Conservation (phyloP, 2,797 vertebrate species). For the Scyliorhinus canicula region DNA sequence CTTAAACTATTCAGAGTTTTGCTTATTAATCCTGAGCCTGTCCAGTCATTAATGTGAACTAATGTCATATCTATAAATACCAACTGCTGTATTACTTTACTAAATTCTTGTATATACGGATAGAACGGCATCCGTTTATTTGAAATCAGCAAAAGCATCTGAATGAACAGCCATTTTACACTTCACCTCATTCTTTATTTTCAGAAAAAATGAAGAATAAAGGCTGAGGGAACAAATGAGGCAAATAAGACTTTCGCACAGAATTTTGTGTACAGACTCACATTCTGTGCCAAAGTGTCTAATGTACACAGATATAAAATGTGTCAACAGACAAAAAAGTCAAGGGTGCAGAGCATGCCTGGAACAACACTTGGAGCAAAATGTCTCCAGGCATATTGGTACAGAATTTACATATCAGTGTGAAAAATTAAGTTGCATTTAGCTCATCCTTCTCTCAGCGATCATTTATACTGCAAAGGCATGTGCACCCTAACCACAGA, state of each 20-base stretch:
- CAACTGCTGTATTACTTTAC: not conserved
- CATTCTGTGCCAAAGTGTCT: not conserved
- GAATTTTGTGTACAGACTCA: conserved; percentile 4
- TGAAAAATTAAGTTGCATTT: not conserved
- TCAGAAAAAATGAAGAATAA: not conserved
- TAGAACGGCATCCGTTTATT: not conserved
- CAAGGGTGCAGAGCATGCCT: not conserved
- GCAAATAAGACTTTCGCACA: not conserved
- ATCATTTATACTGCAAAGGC: not conserved
- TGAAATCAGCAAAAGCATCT: not conserved
- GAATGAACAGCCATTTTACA: not conserved
- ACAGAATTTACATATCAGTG: not conserved
- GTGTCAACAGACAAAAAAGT: not conserved
- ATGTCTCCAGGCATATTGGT: not conserved
- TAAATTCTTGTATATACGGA: not conserved
- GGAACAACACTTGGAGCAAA: not conserved
- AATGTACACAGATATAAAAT: not conserved
- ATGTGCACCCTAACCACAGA: not conserved
- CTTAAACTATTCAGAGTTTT: not conserved
- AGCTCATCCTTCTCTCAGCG: not conserved
- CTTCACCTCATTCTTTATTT: not conserved
- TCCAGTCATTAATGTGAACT: not conserved
- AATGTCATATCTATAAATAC: not conserved
- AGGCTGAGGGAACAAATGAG: not conserved
- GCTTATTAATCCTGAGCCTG: not conserved